Evolutionary conservation across 1,140 invertebrate genomes (phyloP).

Genomic region (Eueides isabella): DNA sequence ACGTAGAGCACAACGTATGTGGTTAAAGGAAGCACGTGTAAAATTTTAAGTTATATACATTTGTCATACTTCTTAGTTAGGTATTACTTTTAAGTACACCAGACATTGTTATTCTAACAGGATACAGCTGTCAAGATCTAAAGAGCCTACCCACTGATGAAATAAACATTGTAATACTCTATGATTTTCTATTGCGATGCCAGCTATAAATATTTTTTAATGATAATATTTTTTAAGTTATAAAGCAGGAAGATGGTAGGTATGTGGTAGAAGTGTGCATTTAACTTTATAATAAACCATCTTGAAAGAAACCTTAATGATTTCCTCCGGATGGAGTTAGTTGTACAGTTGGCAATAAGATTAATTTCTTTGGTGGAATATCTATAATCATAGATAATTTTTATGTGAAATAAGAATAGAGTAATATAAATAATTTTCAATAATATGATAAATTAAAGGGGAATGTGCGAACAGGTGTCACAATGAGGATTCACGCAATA

Average conservation of each 20-base stretch:
- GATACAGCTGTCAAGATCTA: constrained; percentile 57
- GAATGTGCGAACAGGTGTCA: constrained; percentile 43
- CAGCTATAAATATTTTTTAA: not conserved
- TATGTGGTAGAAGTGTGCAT: not conserved
- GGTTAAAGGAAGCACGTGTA: not conserved
- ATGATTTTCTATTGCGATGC: constrained; percentile 28
- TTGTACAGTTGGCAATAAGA: not conserved
- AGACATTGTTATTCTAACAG: constrained; percentile 41
- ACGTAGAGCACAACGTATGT: not conserved
- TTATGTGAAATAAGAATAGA: not conserved
- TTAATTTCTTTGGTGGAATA: not conserved
- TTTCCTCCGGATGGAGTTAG: not conserved
- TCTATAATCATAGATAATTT: not conserved
- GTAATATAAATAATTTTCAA: not conserved
- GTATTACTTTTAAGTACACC: constrained; percentile 11
- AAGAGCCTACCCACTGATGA: constrained; percentile 43
- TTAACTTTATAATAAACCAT: constrained; percentile 1
- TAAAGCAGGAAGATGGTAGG: not conserved
- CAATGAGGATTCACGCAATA: constrained; percentile 27
- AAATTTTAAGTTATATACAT: not conserved
- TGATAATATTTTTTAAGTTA: not conserved
- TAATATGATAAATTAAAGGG: constrained; percentile 9
- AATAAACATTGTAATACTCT: constrained; percentile 62
- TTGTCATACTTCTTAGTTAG: not conserved
- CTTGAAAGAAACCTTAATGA: constrained; percentile 12